Evolutionary conservation across 2,888 invertebrate species (phyloP).

Genomic region (Stenurella melanura): DNA sequence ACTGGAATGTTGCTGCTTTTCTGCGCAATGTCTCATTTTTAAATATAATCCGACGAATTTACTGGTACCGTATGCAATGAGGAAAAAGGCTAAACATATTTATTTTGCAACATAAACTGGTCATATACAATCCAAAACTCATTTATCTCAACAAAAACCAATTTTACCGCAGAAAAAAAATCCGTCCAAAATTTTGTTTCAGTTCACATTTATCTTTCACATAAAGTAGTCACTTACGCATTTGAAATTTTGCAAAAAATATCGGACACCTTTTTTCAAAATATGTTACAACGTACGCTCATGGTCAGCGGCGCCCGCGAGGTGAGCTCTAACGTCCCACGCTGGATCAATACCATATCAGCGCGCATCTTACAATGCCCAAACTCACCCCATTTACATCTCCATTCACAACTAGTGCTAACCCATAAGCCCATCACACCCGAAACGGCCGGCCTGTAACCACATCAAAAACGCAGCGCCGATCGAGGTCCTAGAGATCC

Average conservation of each 20-base stretch:
- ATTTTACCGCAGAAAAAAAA: no score
- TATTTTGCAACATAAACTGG: no score
- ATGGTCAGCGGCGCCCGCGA: slow-evolving; percentile 68
- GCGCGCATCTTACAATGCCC: slow-evolving; percentile 63
- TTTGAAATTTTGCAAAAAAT: neutral
- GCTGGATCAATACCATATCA: slow-evolving; percentile 66
- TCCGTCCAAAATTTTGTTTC: no score
- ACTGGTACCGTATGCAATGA: no score
- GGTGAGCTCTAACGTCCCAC: slow-evolving; percentile 64
- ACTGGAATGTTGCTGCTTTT: no score
- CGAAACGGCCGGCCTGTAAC: slow-evolving; percentile 20
- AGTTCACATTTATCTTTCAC: no score
- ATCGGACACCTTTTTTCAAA: neutral
- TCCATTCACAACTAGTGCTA: slow-evolving; percentile 61
- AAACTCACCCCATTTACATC: slow-evolving; percentile 62
- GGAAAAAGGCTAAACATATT: no score
- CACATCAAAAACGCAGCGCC: slow-evolving; percentile 30
- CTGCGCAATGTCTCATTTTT: no score
- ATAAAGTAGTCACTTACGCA: no score
- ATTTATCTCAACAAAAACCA: no score
- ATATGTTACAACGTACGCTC: slow-evolving; percentile 44
- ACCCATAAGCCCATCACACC: slow-evolving; percentile 35
- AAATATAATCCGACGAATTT: no score
- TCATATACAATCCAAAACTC: no score
- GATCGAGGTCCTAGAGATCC: neutral